Evolutionary conservation across 2,888 invertebrate species (phyloP).

Genomic region (Hylaea fasciaria): DNA sequence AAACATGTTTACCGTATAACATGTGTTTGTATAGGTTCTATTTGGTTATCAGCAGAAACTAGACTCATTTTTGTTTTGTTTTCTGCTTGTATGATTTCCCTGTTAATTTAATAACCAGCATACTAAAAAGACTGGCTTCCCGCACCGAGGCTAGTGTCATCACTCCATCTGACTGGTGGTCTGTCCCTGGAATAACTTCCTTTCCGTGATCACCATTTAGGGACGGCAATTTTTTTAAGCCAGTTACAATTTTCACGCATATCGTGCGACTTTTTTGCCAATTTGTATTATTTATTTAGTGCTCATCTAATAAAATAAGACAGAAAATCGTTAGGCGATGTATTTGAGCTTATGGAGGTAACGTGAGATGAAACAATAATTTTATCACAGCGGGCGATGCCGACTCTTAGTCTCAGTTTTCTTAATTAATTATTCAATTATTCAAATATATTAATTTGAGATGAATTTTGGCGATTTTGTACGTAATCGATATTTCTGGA

Average conservation of each 20-base stretch:
- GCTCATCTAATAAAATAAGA: conserved; percentile 11
- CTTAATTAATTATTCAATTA: conserved; percentile 38
- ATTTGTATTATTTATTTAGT: conserved; percentile 3
- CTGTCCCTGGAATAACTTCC: too few species aligned
- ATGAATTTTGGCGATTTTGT: conserved; percentile 35
- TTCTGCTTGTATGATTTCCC: too few species aligned
- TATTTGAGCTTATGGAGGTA: conserved; percentile 15
- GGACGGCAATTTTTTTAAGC: too few species aligned
- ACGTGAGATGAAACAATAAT: conserved; percentile 26
- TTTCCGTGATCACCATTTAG: too few species aligned
- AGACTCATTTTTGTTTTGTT: too few species aligned
- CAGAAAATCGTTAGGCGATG: conserved; percentile 12
- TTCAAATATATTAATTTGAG: conserved; percentile 29
- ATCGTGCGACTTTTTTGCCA: neutral
- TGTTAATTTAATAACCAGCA: too few species aligned
- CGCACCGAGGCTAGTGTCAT: too few species aligned
- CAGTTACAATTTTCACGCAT: neutral
- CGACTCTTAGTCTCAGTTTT: conserved; percentile 35
- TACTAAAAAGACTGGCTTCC: too few species aligned
- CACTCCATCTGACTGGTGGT: too few species aligned
- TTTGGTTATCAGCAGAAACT: too few species aligned
- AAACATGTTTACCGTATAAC: neutral
- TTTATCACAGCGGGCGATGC: conserved; percentile 27
- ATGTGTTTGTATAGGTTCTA: neutral
- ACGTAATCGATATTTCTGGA: conserved; percentile 63